Evolutionary conservation across 2,113 vertebrate genomes (phyloP).

Genomic region (Pteropus alecto): DNA sequence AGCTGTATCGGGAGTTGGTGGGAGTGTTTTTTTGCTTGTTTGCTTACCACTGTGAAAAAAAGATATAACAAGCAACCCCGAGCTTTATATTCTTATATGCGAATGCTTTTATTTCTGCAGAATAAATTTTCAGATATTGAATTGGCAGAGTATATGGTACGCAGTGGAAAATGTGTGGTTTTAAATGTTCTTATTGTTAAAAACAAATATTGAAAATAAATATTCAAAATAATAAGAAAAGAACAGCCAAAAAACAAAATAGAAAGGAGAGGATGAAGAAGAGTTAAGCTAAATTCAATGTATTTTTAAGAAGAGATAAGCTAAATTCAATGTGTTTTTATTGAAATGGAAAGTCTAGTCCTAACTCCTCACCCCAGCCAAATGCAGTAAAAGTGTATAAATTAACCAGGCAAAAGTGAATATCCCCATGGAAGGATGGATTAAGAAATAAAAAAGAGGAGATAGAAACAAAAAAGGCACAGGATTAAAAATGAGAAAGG

Average conservation of each 20-base stretch:
- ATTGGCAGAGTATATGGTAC: background rate
- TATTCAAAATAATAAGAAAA: background rate
- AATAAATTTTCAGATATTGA: background rate
- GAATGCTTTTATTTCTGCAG: background rate
- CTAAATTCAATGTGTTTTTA: background rate
- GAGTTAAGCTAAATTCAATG: background rate
- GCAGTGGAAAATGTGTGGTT: background rate
- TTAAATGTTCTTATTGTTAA: background rate
- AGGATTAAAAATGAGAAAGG: background rate
- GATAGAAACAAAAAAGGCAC: background rate
- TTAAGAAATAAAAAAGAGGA: background rate
- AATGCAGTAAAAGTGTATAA: background rate
- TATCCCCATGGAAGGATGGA: background rate
- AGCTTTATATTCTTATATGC: background rate
- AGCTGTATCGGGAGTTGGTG: background rate
- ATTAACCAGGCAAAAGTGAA: background rate
- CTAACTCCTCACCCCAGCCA: background rate
- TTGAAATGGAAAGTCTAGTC: background rate
- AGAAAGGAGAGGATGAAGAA: background rate
- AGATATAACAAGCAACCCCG: background rate
- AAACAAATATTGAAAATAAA: background rate
- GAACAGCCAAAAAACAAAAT: background rate
- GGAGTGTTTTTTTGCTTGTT: background rate
- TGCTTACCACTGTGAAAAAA: background rate
- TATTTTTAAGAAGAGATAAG: background rate